phyloP scores from a whole-genome alignment of 2,888 invertebrate species.

The Teleiodes luculella region DNA sequence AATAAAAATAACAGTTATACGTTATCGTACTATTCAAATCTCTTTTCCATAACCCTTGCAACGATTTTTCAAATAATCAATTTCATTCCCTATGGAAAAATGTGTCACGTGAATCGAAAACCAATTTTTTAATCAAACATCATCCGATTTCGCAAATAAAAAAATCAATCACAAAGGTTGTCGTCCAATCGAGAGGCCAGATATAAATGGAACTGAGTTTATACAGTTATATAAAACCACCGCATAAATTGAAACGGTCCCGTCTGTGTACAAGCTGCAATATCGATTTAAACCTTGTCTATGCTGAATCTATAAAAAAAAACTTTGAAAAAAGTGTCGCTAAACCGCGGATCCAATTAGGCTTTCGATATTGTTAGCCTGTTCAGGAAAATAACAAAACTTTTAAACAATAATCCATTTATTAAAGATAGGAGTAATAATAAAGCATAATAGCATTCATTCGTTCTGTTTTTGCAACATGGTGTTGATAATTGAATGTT shows the following conservation, averaged over 20 bases:
- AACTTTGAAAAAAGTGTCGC: no score
- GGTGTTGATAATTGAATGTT: no score
- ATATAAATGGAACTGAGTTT: constrained; percentile 3
- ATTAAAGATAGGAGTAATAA: no score
- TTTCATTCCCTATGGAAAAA: not conserved
- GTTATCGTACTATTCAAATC: no score
- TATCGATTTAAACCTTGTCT: not conserved
- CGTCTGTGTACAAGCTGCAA: not conserved
- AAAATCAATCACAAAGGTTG: constrained; percentile 23
- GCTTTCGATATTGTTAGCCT: not conserved
- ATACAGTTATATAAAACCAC: constrained; percentile 4
- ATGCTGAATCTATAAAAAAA: no score
- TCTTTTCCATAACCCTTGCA: not conserved
- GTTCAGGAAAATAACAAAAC: no score
- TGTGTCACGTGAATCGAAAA: not conserved
- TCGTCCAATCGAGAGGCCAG: constrained; percentile 23
- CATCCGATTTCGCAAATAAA: constrained; percentile 7
- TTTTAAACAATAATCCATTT: no score
- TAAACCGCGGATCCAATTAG: no score
- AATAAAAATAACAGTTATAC: no score
- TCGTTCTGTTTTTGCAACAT: no score
- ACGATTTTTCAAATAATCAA: not conserved
- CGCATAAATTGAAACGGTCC: not conserved
- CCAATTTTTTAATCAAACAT: constrained; percentile 6
- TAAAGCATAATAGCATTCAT: no score